Base-by-base conservation (phyloP, 2,113 vertebrate species). In the Tupaia chinensis region DNA sequence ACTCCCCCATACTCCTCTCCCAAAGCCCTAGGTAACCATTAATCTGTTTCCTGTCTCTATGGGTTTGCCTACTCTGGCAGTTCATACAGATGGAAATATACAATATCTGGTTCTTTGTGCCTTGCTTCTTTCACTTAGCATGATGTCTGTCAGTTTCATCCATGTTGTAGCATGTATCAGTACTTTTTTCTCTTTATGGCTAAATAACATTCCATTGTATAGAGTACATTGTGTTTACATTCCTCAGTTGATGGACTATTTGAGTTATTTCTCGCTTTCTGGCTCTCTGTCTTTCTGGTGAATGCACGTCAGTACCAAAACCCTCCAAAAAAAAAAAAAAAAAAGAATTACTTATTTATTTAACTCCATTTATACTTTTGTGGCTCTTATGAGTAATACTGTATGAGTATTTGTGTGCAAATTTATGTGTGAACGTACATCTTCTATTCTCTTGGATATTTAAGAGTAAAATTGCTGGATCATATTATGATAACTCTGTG, bases 111-210 rank as follows among this genome's bases (percentile, higher is more conserved):
- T 73, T 60, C 53, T 93, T 89, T 66, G 72, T 85, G 11, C 58
- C 44, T 73, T 65, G 22, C 73, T 84, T 79, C 44, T 93, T 78
- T 89, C 20, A 66, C 73, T 60, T n/a, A 89, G 72, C 65, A 66
- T 89, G n/a, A 44, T 66, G 20, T 78, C 44, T 95, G 78, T 85
- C 93, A 15, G 68, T 4, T 78, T 85, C 65, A 93, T 65, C 32
- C 34, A 23, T 77, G 61, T 63, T 82, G 63, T 56, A 60, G 77
- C 34, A 22, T 56, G 29, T 34, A 23, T 91, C 82, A 60, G 11
- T 44, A 74, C 66, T 91, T 91, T 74, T 86, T 80, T 25, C 68
- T 86, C 79, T 95, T 60, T 60, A 66, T 34, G 53, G 87, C 87
- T 56, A 32, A 82, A 73, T 60, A 58, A 63, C 79, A 93, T 63